Base-by-base conservation (phyloP, 1,140 invertebrate genomes). In the Plectrocnemia conspersa region DNA sequence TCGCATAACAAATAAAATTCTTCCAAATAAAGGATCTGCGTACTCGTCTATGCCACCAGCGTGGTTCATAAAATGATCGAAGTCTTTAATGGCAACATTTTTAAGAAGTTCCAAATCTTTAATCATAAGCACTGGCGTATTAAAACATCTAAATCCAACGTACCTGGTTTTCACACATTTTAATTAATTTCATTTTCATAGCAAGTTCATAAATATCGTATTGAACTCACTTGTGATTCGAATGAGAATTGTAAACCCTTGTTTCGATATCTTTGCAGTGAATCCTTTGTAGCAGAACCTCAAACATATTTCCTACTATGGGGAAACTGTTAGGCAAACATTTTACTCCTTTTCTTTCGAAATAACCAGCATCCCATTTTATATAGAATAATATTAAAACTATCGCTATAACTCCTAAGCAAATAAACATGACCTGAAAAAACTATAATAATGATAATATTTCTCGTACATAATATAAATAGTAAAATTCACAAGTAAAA, bases 1-100 rank as follows among this genome's bases (percentile, higher is more conserved):
- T 52, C n/a, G 52, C 11, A 79, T 65, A 0, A 68, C 54, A 40
- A 71, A 73, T 9, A 79, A 52, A 64, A 71, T 75, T 10, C 71
- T 69, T 11, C 65, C 68, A 11, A 77, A 62, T 1, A 80, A 46
- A 0, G 73, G 73, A 58, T 80, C 78, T 11, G 55, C 15, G 2
- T 70, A 57, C 11, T 65, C 63, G 4, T 62, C 62, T 1, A 73
- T 53, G 21, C 75, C 65, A 0, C 46, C 27, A 2, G 64, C 54
- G 56, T 79, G 75, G 58, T 82, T 74, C 1, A 68, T 63, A 48
- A 83, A 83, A 56, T 76, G 56, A 4, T 82, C 75, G 52, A 83
- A 83, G 53, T 80, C 74, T 59, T 79, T 81, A 0, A 82, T 67
- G 0, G 68, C 64, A 1, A 82, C 66, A 42, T 73, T 66, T 56